These are phyloP conservation scores for Nesidiocoris tenuis DNA, from an alignment of 2,888 invertebrate genomes.

Conservation along the genomic window DNA sequence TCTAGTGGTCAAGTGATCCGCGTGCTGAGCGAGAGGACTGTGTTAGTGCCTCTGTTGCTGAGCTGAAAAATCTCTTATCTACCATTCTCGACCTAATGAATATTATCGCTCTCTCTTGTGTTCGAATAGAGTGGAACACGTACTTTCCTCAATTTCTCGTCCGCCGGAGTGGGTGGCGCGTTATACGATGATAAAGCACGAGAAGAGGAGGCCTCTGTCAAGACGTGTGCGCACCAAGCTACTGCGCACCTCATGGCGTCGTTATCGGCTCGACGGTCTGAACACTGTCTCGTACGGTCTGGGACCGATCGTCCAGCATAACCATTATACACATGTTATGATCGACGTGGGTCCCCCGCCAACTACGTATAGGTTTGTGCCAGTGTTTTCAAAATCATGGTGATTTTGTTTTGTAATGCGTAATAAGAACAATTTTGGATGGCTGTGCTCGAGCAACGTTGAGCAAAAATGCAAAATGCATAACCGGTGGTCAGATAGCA, in stretches of 20 bases:
- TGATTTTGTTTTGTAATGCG: neutral
- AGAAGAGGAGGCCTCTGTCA: slow-evolving; percentile 52
- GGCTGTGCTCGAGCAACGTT: too few species aligned
- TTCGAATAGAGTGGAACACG: slow-evolving; percentile 51
- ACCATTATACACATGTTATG: slow-evolving; percentile 56
- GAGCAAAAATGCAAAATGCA: neutral
- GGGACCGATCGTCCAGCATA: slow-evolving; percentile 50
- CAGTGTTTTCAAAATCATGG: neutral
- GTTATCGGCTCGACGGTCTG: slow-evolving; percentile 55
- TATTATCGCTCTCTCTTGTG: too few species aligned
- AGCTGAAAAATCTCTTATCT: neutral
- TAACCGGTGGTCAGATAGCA: too few species aligned
- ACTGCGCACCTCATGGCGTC: slow-evolving; percentile 52
- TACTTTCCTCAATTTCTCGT: slow-evolving; percentile 54
- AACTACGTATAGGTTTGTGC: slow-evolving; percentile 28
- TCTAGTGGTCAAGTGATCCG: too few species aligned
- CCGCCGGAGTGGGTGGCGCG: slow-evolving; percentile 58
- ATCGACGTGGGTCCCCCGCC: slow-evolving; percentile 55
- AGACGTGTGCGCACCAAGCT: slow-evolving; percentile 52
- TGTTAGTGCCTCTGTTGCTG: too few species aligned
- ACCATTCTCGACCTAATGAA: too few species aligned
- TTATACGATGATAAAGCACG: slow-evolving; percentile 61
- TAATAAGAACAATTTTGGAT: too few species aligned
- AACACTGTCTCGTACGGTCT: slow-evolving; percentile 56
- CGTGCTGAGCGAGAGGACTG: too few species aligned